Evolutionary conservation across 2,797 vertebrate genomes (phyloP).

Genomic region (Phoebastria nigripes): DNA sequence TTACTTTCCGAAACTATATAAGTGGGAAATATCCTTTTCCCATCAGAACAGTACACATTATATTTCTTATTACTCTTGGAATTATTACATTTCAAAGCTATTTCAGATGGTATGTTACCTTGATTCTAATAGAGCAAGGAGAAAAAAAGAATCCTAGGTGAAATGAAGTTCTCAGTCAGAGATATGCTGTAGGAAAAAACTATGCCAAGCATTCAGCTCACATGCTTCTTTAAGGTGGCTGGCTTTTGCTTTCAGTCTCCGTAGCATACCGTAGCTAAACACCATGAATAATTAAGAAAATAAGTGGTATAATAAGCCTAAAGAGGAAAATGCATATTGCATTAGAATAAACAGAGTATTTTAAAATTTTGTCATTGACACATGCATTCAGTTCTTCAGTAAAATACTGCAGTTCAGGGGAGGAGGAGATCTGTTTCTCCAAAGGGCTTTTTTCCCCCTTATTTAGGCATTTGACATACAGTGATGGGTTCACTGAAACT

Average conservation of each 20-base stretch:
- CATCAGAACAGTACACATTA: not conserved
- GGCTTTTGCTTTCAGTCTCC: not conserved
- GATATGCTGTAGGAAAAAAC: not conserved
- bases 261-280: not conserved
- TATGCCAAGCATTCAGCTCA: not conserved
- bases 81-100: constrained; percentile 16
- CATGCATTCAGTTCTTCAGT: not conserved
- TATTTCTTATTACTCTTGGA: not conserved
- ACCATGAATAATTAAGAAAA: constrained; percentile 1
- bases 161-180: not conserved
- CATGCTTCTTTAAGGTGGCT: not conserved
- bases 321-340: not conserved
- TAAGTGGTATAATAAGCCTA: not conserved
- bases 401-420: not conserved
- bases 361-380: not conserved
- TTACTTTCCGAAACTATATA: constrained; percentile 1
- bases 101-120: not conserved
- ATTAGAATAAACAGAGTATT: not conserved
- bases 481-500: not conserved
- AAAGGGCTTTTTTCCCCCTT: not conserved
- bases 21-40: constrained; percentile 14
- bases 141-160: not conserved
- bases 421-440: not conserved
- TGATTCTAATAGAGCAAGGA: not conserved
- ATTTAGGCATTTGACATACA: constrained; percentile 40